These are phyloP conservation scores for human DNA, from an alignment of 2,113 vertebrate species.

Conservation along the genomic window GRCh38 chr5:109092501-109093000, in stretches of 20 bases:
- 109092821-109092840: background rate
- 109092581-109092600: background rate
- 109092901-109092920: background rate
- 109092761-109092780: background rate
- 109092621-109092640: background rate
- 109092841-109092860: background rate
- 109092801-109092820: background rate
- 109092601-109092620: background rate
- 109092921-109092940: background rate
- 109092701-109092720: background rate
- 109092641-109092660: too few species aligned
- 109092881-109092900: background rate
- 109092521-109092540: background rate
- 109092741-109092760: background rate
- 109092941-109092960: background rate
- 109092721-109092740: background rate
- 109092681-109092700: background rate
- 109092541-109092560: background rate
- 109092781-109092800: background rate
- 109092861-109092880: background rate
- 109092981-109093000: background rate
- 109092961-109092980: background rate
- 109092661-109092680: background rate
- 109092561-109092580: background rate
- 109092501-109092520: background rate